phyloP scores from a whole-genome alignment of 1,140 invertebrate species.

The Drosophila baimaii region DNA sequence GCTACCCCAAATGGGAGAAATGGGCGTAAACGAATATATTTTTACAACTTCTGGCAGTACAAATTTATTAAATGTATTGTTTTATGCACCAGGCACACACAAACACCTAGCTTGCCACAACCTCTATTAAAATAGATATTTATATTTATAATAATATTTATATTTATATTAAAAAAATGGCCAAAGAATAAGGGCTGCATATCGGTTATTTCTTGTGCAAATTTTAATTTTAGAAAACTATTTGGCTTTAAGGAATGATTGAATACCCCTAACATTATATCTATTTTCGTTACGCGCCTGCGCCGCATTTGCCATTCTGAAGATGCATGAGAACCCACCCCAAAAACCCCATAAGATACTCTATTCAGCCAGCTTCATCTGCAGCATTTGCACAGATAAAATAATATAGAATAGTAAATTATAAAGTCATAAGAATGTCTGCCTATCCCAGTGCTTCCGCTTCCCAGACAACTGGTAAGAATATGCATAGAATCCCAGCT shows the following conservation, averaged over 20 bases:
- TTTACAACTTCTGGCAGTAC: too few species aligned
- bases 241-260: neutral
- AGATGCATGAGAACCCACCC: slow-evolving; percentile 47
- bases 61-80: too few species aligned
- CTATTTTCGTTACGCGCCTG: slow-evolving; percentile 50
- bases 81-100: too few species aligned
- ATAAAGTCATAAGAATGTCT: slow-evolving; percentile 36
- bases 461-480: slow-evolving; percentile 51
- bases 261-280: neutral
- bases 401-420: slow-evolving; percentile 20
- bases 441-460: slow-evolving; percentile 56
- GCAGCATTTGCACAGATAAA: slow-evolving; percentile 25
- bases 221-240: neutral
- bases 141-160: too few species aligned
- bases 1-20: too few species aligned
- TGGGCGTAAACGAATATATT: too few species aligned
- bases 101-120: too few species aligned
- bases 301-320: slow-evolving; percentile 22
- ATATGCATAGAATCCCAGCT: neutral
- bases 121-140: too few species aligned
- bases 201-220: too few species aligned
- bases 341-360: slow-evolving; percentile 5
- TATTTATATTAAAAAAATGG: too few species aligned
- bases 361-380: slow-evolving; percentile 4
- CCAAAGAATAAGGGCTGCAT: too few species aligned